Evolutionary conservation across 2,797 vertebrate genomes (phyloP).

Genomic region (Silurus lanzhouensis): DNA sequence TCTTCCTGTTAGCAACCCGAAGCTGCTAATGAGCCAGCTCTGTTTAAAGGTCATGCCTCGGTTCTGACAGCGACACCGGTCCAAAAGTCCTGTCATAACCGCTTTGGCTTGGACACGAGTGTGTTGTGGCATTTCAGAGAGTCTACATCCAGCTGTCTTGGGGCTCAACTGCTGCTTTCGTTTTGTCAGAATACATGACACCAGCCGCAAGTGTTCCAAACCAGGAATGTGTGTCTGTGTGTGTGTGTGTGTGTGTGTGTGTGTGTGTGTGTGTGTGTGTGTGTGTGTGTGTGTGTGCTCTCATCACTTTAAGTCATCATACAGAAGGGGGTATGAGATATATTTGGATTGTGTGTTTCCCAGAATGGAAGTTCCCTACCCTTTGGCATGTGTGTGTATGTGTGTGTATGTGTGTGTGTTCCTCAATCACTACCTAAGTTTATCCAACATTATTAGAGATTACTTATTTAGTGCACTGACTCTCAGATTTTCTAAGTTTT

Average conservation of each 20-base stretch:
- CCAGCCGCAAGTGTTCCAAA: conserved; percentile 13
- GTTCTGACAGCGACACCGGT: conserved; percentile 21
- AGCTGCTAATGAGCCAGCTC: conserved; percentile 21
- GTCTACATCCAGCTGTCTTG: conserved; percentile 44
- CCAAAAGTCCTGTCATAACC: conserved; percentile 10
- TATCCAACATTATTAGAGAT: neutral
- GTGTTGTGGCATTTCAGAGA: conserved; percentile 29
- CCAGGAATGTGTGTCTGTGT: conserved; percentile 20
- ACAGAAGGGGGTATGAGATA: neutral
- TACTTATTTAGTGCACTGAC: neutral
- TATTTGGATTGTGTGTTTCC: conserved; percentile 37
- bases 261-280: conserved; percentile 1
- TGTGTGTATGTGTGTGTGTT: conserved; percentile 2
- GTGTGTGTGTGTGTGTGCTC: neutral
- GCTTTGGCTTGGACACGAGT: conserved; percentile 14
- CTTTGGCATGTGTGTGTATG: neutral
- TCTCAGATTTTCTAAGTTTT: no score
- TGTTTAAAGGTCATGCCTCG: conserved; percentile 37
- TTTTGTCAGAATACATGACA: conserved; percentile 35
- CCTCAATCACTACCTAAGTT: neutral
- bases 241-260: conserved; percentile 14
- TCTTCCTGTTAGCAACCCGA: neutral
- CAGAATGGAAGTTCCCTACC: conserved; percentile 39
- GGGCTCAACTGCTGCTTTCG: conserved; percentile 25
- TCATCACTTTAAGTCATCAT: conserved; percentile 25